A percentile compares a stretch with the other conserved stretches of the same genome.
phyloP scores from a whole-genome alignment of 2,113 vertebrate species.

The Mormyrus lacerda region DNA sequence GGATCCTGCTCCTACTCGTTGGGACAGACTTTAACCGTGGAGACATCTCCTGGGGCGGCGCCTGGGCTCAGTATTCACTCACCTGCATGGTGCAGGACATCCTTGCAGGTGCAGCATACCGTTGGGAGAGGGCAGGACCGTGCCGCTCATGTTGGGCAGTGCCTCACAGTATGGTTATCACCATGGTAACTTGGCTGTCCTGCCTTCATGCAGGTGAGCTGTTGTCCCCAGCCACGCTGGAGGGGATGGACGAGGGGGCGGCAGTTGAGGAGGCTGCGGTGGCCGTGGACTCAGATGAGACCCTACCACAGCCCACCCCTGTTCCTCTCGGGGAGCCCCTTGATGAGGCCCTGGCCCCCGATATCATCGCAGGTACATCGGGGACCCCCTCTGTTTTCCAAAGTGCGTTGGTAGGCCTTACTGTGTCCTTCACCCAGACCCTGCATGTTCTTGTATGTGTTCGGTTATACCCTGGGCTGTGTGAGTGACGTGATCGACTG shows the following conservation, averaged over 20 bases:
- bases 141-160: background rate
- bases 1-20: conserved; percentile 85
- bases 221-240: conserved; percentile 74
- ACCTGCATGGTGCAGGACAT: conserved; percentile 99
- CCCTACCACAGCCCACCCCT: conserved; percentile 69
- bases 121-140: background rate
- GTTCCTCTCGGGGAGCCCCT: conserved; percentile 85
- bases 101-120: conserved; percentile 71
- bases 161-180: background rate
- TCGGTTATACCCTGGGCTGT: background rate
- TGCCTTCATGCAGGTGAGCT: conserved; percentile 68
- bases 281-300: conserved; percentile 79
- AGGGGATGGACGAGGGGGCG: conserved; percentile 81
- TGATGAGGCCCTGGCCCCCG: conserved; percentile 86
- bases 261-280: conserved; percentile 80
- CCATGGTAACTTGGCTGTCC: conserved; percentile 51
- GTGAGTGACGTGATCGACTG: background rate
- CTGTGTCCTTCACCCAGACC: background rate
- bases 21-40: conserved; percentile 97
- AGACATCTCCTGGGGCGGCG: conserved; percentile 97
- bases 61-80: conserved; percentile 97
- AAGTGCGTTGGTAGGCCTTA: conserved; percentile 53
- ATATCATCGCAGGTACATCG: conserved; percentile 80
- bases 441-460: background rate
- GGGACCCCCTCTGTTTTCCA: conserved; percentile 51